Evolutionary conservation across 1,140 invertebrate genomes (phyloP).

Genomic region (Tetramorium simillimum): DNA sequence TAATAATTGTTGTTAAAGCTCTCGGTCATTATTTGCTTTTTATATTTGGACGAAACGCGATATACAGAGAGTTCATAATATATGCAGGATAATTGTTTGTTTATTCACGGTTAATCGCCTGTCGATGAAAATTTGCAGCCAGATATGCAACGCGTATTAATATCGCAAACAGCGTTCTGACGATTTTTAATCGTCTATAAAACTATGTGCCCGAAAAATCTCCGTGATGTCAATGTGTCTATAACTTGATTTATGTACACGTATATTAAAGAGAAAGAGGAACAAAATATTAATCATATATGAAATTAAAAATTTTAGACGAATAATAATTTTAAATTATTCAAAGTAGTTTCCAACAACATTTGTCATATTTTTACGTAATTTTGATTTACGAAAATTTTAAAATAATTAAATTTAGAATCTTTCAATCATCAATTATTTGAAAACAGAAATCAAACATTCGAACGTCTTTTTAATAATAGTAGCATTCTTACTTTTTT

Average conservation of each 20-base stretch:
- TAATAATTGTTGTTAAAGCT: constrained; percentile 14
- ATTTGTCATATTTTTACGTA: not conserved
- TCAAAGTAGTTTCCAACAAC: not conserved
- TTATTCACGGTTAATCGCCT: not conserved
- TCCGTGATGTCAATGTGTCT: not conserved
- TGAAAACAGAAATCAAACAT: not conserved
- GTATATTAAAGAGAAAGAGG: not conserved
- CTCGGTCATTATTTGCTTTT: not conserved
- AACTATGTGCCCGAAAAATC: not conserved
- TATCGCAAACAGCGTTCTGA: not conserved
- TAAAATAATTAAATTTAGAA: not conserved
- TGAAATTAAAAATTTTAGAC: not conserved
- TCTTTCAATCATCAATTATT: not conserved
- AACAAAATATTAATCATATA: not conserved
- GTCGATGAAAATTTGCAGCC: not conserved
- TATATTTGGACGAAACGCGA: not conserved
- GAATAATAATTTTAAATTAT: not conserved
- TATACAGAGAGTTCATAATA: not conserved
- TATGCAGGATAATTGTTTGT: constrained; percentile 5
- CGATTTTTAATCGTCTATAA: not conserved
- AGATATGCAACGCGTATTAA: not conserved
- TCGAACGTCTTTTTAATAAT: not conserved
- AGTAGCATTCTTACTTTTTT: not conserved
- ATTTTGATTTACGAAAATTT: not conserved
- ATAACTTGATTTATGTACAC: not conserved